These are phyloP conservation scores for Rana temporaria DNA, from an alignment of 2,113 vertebrate genomes.

Conservation along the genomic window DNA sequence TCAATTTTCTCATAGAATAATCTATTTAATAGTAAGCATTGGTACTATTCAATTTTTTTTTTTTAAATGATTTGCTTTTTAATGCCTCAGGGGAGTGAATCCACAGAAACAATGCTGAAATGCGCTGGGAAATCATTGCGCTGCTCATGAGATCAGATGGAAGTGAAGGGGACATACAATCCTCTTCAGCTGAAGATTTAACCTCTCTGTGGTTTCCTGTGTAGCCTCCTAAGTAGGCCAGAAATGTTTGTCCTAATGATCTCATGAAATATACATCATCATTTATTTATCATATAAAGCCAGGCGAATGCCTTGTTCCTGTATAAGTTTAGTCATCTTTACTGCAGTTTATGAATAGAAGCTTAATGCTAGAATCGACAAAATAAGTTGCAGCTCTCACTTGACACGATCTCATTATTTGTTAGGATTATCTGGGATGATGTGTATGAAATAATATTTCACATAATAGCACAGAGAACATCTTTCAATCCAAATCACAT, in stretches of 20 bases:
- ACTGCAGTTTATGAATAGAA: constrained; percentile 1
- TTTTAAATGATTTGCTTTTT: constrained; percentile 27
- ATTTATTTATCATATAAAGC: constrained; percentile 4
- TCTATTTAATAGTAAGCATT: neutral
- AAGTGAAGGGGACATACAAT: constrained; percentile 4
- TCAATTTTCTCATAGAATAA: neutral
- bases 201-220: constrained; percentile 25
- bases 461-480: neutral
- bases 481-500: neutral
- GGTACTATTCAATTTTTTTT: neutral
- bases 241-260: constrained; percentile 17
- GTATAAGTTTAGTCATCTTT: constrained; percentile 4
- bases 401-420: neutral
- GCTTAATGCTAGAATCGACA: neutral
- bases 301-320: neutral
- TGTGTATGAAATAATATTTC: neutral
- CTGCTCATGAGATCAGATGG: constrained; percentile 26
- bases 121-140: constrained; percentile 17
- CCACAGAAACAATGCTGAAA: constrained; percentile 20
- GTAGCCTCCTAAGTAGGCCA: neutral
- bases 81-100: constrained; percentile 25
- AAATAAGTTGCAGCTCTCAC: neutral
- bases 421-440: neutral
- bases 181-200: constrained; percentile 8
- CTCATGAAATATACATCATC: constrained; percentile 28